Percentiles rank a stretch among this genome's conserved stretches.
Evolutionary conservation across 2,797 vertebrate genomes (phyloP).

Genomic region (Limnodromus scolopaceus): DNA sequence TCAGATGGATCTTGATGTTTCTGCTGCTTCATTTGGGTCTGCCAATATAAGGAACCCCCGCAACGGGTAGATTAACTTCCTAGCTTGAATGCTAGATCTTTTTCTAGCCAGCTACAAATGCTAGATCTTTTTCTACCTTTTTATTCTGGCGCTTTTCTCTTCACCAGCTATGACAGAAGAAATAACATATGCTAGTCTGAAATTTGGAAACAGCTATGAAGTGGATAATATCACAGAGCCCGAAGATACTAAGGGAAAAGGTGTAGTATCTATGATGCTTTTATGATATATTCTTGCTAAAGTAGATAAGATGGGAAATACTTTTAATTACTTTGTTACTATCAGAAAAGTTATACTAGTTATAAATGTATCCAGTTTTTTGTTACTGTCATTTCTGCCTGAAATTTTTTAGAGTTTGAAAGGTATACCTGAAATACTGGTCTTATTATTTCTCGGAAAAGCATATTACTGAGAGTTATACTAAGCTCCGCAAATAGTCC

Average conservation of each 20-base stretch:
- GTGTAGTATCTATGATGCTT: neutral
- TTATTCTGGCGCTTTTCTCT: neutral
- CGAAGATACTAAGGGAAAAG: neutral
- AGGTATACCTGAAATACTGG: neutral
- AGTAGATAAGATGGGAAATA: neutral
- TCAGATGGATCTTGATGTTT: neutral
- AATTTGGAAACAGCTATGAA: neutral
- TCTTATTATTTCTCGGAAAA: neutral
- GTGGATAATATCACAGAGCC: neutral
- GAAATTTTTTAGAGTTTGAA: neutral
- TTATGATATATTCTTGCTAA: neutral
- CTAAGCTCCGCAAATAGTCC: neutral
- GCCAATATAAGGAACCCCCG: neutral
- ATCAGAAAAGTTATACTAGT: neutral
- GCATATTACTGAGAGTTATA: neutral
- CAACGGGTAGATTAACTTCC: neutral
- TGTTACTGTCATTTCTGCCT: neutral
- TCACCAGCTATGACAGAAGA: conserved; percentile 10
- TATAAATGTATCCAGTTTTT: neutral
- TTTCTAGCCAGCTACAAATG: neutral
- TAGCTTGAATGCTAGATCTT: neutral
- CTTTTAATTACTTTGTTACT: neutral
- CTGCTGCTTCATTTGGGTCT: neutral
- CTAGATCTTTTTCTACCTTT: neutral
- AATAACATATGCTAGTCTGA: conserved; percentile 4